Evolutionary conservation across 2,113 vertebrate species (phyloP).

Genomic region (Ondatra zibethicus): DNA sequence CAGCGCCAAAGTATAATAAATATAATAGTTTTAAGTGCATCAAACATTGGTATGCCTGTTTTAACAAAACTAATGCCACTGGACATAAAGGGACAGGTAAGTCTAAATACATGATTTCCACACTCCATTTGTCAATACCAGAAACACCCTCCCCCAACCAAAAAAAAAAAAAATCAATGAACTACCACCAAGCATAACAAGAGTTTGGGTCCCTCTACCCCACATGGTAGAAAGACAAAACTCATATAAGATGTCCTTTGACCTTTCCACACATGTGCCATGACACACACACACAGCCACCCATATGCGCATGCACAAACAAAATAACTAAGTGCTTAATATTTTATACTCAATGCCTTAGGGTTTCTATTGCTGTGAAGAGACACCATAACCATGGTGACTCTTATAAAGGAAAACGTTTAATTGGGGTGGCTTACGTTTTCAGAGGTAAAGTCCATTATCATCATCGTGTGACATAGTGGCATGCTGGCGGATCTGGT

Average conservation of each 20-base stretch:
- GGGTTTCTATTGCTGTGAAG: too few relatives aligned
- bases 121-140: not conserved
- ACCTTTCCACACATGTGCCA: not conserved
- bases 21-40: not conserved
- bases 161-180: not conserved
- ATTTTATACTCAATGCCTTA: not conserved
- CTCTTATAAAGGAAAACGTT: too few relatives aligned
- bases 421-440: too few relatives aligned
- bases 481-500: too few relatives aligned
- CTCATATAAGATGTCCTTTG: not conserved
- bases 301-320: not conserved
- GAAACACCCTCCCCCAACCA: not conserved
- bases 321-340: not conserved
- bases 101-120: not conserved
- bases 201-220: not conserved
- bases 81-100: not conserved
- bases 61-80: not conserved
- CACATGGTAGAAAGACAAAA: not conserved
- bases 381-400: too few relatives aligned
- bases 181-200: not conserved
- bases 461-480: too few relatives aligned
- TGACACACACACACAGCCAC: not conserved
- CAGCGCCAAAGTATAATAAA: not conserved
- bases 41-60: not conserved
- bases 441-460: too few relatives aligned